phyloP scores from a whole-genome alignment of 2,797 vertebrate genomes.

The Caiman crocodilus region DNA sequence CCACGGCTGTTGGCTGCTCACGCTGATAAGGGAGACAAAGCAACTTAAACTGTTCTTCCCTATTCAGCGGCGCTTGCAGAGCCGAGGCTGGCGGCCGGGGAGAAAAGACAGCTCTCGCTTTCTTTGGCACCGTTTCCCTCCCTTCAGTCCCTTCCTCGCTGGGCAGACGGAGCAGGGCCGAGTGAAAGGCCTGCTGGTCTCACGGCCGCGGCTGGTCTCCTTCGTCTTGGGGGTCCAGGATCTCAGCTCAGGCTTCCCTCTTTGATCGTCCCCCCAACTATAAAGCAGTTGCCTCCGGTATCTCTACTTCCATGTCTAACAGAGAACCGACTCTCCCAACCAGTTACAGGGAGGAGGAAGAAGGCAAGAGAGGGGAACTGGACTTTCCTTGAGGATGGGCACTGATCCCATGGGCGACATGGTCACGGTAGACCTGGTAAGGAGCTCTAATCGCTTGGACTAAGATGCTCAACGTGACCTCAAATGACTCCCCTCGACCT shows the following conservation, averaged over 20 bases:
- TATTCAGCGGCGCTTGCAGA: neutral
- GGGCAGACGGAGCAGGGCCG: accelerated
- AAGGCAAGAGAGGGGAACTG: neutral
- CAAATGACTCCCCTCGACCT: neutral
- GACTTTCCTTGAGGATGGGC: neutral
- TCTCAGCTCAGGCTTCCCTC: neutral
- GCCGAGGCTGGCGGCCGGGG: neutral
- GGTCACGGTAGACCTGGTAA: too few species aligned
- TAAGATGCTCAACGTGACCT: neutral
- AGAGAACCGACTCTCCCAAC: neutral
- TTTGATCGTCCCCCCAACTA: neutral
- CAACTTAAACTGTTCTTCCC: neutral
- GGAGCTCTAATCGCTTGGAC: neutral
- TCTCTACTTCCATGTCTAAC: neutral
- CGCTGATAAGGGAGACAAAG: slow-evolving; percentile 1
- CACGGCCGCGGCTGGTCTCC: neutral
- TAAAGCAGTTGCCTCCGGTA: neutral
- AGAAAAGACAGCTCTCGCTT: neutral
- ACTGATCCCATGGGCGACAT: neutral
- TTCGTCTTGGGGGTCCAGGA: neutral
- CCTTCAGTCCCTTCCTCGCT: neutral
- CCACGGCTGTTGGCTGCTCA: neutral
- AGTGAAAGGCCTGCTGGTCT: neutral
- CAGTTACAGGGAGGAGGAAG: neutral
- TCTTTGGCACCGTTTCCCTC: neutral